These are phyloP conservation scores for Coturnix japonica DNA, from an alignment of 2,113 vertebrate species.

Conservation along the genomic window DNA sequence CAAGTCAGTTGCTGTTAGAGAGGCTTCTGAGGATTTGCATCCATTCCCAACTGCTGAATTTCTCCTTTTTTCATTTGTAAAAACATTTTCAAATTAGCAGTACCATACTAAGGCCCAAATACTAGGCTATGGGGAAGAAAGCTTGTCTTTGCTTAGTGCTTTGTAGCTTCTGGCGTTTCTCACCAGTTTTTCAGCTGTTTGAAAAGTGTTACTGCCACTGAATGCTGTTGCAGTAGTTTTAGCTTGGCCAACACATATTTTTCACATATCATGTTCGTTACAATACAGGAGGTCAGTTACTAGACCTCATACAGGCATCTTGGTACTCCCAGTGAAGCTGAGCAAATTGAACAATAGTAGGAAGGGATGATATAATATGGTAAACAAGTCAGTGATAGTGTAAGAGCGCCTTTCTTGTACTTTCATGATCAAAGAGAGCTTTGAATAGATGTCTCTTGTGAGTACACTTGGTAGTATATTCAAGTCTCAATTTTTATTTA, in stretches of 20 bases:
- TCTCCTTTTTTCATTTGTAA: slow-evolving; percentile 5
- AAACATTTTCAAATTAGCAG: neutral
- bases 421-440: neutral
- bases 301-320: neutral
- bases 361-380: neutral
- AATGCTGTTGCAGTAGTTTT: neutral
- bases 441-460: neutral
- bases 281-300: neutral
- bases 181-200: neutral
- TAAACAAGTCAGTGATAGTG: neutral
- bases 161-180: neutral
- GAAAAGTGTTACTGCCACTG: neutral
- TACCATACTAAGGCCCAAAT: neutral
- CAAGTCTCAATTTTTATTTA: slow-evolving; percentile 15
- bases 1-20: slow-evolving; percentile 1
- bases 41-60: neutral
- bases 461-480: neutral
- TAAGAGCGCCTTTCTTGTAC: neutral
- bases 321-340: neutral
- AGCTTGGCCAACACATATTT: neutral
- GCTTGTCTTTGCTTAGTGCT: neutral
- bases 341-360: neutral
- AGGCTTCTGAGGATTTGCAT: neutral
- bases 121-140: neutral
- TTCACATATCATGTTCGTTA: neutral